A percentile compares a stretch with the other conserved stretches of the same genome.
Conservation (phyloP, 2,888 invertebrate species). For the Argyresthia albistria region DNA sequence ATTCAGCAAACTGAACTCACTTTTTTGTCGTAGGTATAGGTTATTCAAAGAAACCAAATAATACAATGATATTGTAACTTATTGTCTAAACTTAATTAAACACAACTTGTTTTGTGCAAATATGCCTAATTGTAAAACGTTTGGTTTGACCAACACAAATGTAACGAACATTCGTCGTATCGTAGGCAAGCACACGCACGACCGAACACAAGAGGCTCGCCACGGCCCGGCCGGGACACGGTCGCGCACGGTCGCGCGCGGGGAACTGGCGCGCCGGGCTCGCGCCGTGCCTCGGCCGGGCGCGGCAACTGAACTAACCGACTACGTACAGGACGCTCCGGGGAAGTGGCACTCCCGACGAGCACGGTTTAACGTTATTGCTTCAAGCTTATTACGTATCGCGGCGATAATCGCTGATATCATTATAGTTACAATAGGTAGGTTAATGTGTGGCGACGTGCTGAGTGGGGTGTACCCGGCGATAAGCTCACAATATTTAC, state of each 20-base stretch:
- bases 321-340: not conserved
- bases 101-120: slow-evolving; percentile 73
- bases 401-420: slow-evolving; percentile 42
- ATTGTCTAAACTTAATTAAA: slow-evolving; percentile 74
- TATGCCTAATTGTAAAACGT: slow-evolving; percentile 68
- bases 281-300: slow-evolving; percentile 39
- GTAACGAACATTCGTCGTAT: slow-evolving; percentile 10
- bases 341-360: slow-evolving; percentile 26
- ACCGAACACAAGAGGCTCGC: not conserved
- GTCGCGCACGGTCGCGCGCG: slow-evolving; percentile 14
- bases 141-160: slow-evolving; percentile 61
- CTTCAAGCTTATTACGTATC: slow-evolving; percentile 62
- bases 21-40: slow-evolving; percentile 55
- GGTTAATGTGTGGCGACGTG: slow-evolving; percentile 59
- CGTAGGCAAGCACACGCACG: slow-evolving; percentile 3
- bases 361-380: slow-evolving; percentile 59
- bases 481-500: slow-evolving; percentile 69
- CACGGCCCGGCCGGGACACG: not conserved
- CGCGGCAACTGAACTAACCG: slow-evolving; percentile 19
- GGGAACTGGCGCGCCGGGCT: slow-evolving; percentile 20
- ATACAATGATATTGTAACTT: slow-evolving; percentile 69
- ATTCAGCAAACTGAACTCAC: slow-evolving; percentile 73
- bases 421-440: slow-evolving; percentile 34
- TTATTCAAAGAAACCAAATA: slow-evolving; percentile 52
- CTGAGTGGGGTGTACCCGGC: slow-evolving; percentile 60